These are phyloP conservation scores for Empidonax alnorum DNA, from an alignment of 2,113 vertebrate genomes.

Conservation along the genomic window DNA sequence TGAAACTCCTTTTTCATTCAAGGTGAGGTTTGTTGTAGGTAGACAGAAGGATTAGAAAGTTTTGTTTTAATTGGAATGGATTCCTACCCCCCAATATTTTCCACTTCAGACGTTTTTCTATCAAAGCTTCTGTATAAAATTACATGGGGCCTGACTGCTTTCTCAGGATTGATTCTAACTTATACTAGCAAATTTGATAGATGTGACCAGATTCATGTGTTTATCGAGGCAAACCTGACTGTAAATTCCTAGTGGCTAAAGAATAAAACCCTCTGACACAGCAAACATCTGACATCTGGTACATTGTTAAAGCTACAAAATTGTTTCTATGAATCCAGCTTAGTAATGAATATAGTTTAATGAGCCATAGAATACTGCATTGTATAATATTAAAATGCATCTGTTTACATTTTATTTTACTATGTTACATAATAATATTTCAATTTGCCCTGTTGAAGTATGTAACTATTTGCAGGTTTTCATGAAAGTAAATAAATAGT, in stretches of 20 bases:
- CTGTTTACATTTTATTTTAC: conserved; percentile 67
- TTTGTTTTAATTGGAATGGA: neutral
- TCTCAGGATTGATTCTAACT: neutral
- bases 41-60: neutral
- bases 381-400: conserved; percentile 62
- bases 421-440: conserved; percentile 43
- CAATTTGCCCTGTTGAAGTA: conserved; percentile 8
- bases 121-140: neutral
- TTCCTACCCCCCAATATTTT: neutral
- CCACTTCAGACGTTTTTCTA: neutral
- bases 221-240: conserved; percentile 2
- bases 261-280: conserved; percentile 34
- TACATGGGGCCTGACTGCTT: neutral
- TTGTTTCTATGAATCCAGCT: conserved; percentile 32
- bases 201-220: neutral
- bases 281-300: conserved; percentile 59
- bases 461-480: conserved; percentile 18
- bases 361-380: conserved; percentile 46
- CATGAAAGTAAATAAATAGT: neutral
- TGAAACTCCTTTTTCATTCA: neutral
- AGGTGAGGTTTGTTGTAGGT: neutral
- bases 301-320: conserved; percentile 40
- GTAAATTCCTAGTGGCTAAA: conserved; percentile 43
- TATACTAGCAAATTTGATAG: neutral
- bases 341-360: conserved; percentile 65